Conservation (phyloP, 2,113 vertebrate species). For the Lagopus muta region DNA sequence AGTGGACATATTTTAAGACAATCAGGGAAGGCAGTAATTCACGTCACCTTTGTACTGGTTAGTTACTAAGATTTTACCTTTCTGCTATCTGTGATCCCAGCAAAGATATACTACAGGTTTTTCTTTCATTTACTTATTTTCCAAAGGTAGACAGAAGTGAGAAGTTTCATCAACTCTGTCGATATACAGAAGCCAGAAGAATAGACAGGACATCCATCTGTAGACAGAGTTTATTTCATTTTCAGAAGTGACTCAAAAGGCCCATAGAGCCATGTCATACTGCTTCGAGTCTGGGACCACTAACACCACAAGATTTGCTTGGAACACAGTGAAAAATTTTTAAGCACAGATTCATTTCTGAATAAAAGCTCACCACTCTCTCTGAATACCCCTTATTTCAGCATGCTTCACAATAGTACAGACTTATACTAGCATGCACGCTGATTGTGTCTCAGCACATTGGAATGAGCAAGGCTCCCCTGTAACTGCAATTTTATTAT, state of each 20-base stretch:
- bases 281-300: neutral
- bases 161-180: neutral
- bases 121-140: neutral
- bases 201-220: neutral
- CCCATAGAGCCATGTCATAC: neutral
- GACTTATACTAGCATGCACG: neutral
- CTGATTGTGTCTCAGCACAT: neutral
- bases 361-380: neutral
- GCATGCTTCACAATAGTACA: neutral
- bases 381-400: neutral
- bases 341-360: neutral
- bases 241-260: neutral
- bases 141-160: neutral
- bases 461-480: neutral
- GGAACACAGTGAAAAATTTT: neutral
- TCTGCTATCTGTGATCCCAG: neutral
- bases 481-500: constrained; percentile 13
- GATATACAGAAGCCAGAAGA: neutral
- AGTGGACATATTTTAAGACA: neutral
- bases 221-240: neutral
- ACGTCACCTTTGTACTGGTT: neutral
- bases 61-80: neutral
- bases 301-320: neutral
- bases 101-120: neutral
- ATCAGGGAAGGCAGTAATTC: neutral